Base-by-base conservation (phyloP, 2,888 invertebrate species). In the Cecidostiba fungosa region DNA sequence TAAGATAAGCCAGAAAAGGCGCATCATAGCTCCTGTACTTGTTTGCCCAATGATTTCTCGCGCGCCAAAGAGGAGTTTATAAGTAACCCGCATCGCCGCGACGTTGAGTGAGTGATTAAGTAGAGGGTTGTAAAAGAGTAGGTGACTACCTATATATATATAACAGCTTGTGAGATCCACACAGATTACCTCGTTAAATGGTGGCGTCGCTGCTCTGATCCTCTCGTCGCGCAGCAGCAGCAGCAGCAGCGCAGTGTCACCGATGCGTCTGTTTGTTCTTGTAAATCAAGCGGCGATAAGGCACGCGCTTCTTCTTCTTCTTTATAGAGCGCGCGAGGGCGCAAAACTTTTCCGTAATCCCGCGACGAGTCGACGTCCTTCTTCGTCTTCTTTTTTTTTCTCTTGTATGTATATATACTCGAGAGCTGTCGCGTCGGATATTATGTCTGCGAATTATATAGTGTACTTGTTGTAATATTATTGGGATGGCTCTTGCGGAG, bases 321-420 rank as follows among this genome's bases (percentile, higher is more conserved):
- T 39, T 39, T 8, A 10, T 10, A 10, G 12, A 39, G 84, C 85
- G 77, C 85, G 77, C 82, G 73, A 76, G 80, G 81, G 77, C 73
- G 54, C 88, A 87, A 89, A 92, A 92, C 89, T 91, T 92, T 92
- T 92, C 91, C 92, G 91, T 91, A 91, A 91, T 91, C 92, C 89
- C 87, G 16, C 43, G 16, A 59, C 26, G 69, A 66, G 36, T 82
- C 66, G 66, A 36, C 50, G 50, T 50, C 50, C 69, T 74, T 62
- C 62, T 62, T 32, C 19, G 8, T 62, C n/a, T 16, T 16, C 19
- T 3, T 50, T 16, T 50, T 12, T 50, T 23, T 77, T 39, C 19
- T 47, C 29, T 23, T 6, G 0, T 2, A 1, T 54, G 0, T 19
- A 16, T 54, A 1, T 5, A 0, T 50, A 6, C 5, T 19, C 5